Percentiles rank a stretch among this genome's conserved stretches.
phyloP scores from a whole-genome alignment of 2,797 vertebrate species.

The Acanthurus tractus region DNA sequence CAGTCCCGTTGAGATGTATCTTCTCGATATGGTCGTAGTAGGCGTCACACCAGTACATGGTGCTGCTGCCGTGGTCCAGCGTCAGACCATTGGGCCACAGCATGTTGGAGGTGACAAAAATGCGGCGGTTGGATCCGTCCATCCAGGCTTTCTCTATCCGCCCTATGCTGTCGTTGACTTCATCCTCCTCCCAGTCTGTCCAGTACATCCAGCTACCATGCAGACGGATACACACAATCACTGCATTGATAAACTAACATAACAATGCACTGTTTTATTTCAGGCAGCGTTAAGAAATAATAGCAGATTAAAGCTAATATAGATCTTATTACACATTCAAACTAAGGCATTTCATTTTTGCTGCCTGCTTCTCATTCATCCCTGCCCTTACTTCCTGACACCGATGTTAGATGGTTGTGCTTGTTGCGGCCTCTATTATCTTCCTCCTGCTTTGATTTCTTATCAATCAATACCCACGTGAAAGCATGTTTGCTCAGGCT shows the following conservation, averaged over 20 bases:
- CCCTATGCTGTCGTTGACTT: constrained; percentile 96
- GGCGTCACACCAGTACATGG: constrained; percentile 98
- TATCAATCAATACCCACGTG: constrained; percentile 61
- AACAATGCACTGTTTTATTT: background rate
- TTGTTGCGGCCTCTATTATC: constrained; percentile 24
- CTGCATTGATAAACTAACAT: background rate
- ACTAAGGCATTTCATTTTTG: constrained; percentile 22
- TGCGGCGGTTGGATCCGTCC: constrained; percentile 93
- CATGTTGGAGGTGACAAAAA: constrained; percentile 98
- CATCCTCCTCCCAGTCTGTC: constrained; percentile 99
- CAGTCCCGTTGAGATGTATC: constrained; percentile 95
- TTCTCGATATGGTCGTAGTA: constrained; percentile 99
- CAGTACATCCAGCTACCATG: constrained; percentile 97
- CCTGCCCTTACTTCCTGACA: constrained; percentile 25
- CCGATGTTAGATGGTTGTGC: constrained; percentile 35
- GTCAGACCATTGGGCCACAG: constrained; percentile 98
- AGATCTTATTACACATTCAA: constrained; percentile 30
- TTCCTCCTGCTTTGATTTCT: constrained; percentile 51
- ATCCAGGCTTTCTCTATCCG: constrained; percentile 99
- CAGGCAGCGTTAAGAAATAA: background rate
- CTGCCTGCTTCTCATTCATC: constrained; percentile 36
- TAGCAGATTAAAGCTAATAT: constrained; percentile 2
- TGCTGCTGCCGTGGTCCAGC: constrained; percentile 89
- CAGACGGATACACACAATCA: constrained; percentile 26
- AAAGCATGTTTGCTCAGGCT: constrained; percentile 49